phyloP scores from a whole-genome alignment of 64 coral and sea anemone genomes.

The Pachyseris speciosa region DNA sequence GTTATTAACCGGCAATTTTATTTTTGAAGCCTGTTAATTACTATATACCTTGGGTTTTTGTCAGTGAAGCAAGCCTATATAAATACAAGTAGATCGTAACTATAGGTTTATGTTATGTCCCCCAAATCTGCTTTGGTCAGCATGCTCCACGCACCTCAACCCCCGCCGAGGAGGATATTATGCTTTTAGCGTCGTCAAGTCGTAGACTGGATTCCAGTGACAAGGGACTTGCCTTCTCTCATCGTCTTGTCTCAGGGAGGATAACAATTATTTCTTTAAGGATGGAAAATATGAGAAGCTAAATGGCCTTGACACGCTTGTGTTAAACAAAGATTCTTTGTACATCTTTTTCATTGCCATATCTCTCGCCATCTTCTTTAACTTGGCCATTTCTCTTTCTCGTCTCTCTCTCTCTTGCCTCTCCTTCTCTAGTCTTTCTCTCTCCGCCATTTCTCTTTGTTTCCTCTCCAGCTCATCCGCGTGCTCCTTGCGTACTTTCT shows the following conservation, averaged over 20 bases:
- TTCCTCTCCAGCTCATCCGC: slow-evolving; percentile 38
- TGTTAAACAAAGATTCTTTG: slow-evolving; percentile 45
- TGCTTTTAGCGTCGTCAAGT: too few species aligned
- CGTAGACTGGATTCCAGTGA: too few species aligned
- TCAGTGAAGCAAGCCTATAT: too few species aligned
- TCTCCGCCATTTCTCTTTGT: slow-evolving; percentile 28
- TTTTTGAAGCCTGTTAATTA: too few species aligned
- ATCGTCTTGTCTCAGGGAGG: background rate
- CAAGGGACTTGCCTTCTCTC: background rate
- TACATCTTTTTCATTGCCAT: slow-evolving; percentile 66
- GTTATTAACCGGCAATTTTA: too few species aligned
- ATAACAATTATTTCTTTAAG: background rate
- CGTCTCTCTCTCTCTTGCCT: slow-evolving; percentile 57
- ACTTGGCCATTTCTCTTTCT: slow-evolving; percentile 57
- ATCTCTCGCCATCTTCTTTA: slow-evolving; percentile 72
- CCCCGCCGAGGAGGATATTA: too few species aligned
- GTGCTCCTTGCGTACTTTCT: slow-evolving; percentile 50
- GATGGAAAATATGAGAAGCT: slow-evolving; percentile 83
- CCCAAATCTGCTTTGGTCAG: too few species aligned
- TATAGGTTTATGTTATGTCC: too few species aligned
- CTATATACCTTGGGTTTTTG: too few species aligned
- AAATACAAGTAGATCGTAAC: too few species aligned
- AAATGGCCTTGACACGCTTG: slow-evolving; percentile 73
- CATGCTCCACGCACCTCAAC: too few species aligned
- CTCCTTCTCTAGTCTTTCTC: slow-evolving; percentile 59